Percentiles rank a stretch among this genome's conserved stretches.
Conservation (phyloP, 2,797 vertebrate species). For the Carapus acus region DNA sequence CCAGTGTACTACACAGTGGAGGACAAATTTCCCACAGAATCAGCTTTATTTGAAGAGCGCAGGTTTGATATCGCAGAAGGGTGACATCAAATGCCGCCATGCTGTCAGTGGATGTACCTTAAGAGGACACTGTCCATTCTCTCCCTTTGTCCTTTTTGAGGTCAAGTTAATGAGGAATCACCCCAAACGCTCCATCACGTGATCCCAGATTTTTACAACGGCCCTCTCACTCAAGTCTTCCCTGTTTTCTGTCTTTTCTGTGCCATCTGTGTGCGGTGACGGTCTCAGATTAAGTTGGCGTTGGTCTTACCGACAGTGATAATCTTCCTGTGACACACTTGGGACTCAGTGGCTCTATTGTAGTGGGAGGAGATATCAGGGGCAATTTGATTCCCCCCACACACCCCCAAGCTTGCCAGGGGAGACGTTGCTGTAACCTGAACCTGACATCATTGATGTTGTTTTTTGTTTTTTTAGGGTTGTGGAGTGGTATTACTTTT, state of each 20-base stretch:
- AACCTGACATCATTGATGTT: no score
- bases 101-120: slow-evolving; percentile 6
- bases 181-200: slow-evolving; percentile 27
- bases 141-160: slow-evolving; percentile 1
- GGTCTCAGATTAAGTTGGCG: slow-evolving; percentile 46
- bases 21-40: no score
- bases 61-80: not conserved
- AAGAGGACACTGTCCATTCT: not conserved
- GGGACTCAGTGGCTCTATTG: slow-evolving; percentile 36
- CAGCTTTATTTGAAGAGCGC: not conserved
- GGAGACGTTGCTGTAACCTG: no score
- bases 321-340: slow-evolving; percentile 45
- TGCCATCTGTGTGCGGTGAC: slow-evolving; percentile 56
- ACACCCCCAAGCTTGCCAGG: slow-evolving; percentile 16
- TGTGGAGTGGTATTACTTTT: no score
- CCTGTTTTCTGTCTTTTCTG: slow-evolving; percentile 35
- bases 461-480: no score
- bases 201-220: slow-evolving; percentile 23
- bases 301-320: slow-evolving; percentile 46
- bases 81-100: slow-evolving; percentile 6
- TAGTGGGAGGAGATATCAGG: slow-evolving; percentile 22
- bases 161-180: slow-evolving; percentile 1
- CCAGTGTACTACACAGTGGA: no score
- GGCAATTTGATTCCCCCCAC: slow-evolving; percentile 16
- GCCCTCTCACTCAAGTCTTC: slow-evolving; percentile 7